Base-by-base conservation (phyloP, 2,113 vertebrate genomes). In the Chinchilla lanigera region DNA sequence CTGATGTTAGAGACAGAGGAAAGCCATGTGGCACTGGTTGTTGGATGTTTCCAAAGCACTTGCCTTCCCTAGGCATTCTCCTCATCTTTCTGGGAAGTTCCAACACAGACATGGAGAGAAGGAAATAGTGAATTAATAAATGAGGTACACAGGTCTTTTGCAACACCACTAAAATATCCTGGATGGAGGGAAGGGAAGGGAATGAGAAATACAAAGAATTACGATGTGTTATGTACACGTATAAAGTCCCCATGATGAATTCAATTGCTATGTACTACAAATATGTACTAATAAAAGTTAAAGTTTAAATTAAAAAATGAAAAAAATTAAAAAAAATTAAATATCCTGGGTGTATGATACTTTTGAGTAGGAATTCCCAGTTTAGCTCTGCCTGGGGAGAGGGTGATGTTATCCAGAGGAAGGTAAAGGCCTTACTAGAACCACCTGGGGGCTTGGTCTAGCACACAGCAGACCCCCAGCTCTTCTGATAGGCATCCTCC, bases 281-380 rank as follows among this genome's bases (percentile, higher is more conserved):
- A 33, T 12, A 65, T 65, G 13, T 14, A 65, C 30, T 65, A 65
- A 33, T 65, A 33, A 65, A 65, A 33, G 30, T 65, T 65, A 5
- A 65, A 65, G 30, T 65, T 65, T 35, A 67, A 35, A 67, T 67
- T 67, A 67, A 67, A 67, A 67, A 67, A 35, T 63, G 7, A 65
- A 65, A 65, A 65, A 4, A 63, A 65, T 65, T 16, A 33, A 30
- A 67, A 67, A 67, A 67, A 67, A 6, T 2, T 67, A 17, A 67
- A 52, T 41, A 95, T 61, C 24, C 33, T 65, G 30, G 35, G 28
- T 50, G 7, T 38, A 20, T 71, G 20, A 58, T 60, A 58, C 35
- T 96, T 86, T 20, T 56, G 61, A 92, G 60, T 58, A 82, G 41
- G 81, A 89, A 92, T 84, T 93, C 26, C 71, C 78, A 60, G 58